Conservation (phyloP, 2,797 vertebrate species). For the Halcyon leucocephala region DNA sequence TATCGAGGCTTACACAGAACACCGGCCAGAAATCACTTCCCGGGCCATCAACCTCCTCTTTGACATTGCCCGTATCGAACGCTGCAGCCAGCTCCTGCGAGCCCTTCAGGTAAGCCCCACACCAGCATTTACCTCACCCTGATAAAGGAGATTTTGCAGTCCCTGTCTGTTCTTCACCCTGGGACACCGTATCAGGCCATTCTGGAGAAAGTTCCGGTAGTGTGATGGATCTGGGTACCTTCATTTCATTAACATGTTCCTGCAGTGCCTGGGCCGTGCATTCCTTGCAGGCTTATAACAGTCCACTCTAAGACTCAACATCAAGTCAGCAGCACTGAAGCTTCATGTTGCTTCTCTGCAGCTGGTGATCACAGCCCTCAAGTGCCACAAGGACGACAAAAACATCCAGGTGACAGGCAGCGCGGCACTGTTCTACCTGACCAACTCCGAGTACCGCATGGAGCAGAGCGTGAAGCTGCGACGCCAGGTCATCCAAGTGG, state of each 20-base stretch:
- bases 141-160: not conserved
- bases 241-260: not conserved
- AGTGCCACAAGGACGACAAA: slow-evolving; percentile 96
- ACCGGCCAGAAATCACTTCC: slow-evolving; percentile 93
- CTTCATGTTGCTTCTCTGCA: slow-evolving; percentile 55
- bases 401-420: slow-evolving; percentile 98
- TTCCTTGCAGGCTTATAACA: not conserved
- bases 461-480: slow-evolving; percentile 92
- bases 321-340: not conserved
- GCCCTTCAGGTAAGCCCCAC: slow-evolving; percentile 86
- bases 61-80: slow-evolving; percentile 94
- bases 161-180: not conserved
- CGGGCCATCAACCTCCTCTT: slow-evolving; percentile 96
- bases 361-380: slow-evolving; percentile 95
- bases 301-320: not conserved
- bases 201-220: not conserved
- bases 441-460: slow-evolving; percentile 92
- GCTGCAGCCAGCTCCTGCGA: slow-evolving; percentile 92
- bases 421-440: slow-evolving; percentile 95
- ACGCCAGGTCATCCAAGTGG: slow-evolving; percentile 94
- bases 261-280: rapidly evolving
- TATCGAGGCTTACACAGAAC: slow-evolving; percentile 94
- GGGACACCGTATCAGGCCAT: not conserved
- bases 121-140: not conserved
- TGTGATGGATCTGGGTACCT: rapidly evolving